Conservation (phyloP, 1,140 invertebrate genomes). For the Diploscapter pachys region DNA sequence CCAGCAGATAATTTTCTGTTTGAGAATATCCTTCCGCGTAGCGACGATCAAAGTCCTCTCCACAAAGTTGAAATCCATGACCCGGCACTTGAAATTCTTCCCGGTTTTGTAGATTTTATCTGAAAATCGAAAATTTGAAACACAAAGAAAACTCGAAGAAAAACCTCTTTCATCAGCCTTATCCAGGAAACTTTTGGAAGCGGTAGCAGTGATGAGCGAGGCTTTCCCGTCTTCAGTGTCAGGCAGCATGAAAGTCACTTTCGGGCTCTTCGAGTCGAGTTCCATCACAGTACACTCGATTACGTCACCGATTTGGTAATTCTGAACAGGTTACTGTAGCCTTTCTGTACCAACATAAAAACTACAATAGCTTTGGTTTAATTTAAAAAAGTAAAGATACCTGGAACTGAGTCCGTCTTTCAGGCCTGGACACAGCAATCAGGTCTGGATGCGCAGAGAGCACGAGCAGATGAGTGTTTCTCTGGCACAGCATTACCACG, state of each 20-base stretch:
- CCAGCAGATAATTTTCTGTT: slow-evolving; percentile 37
- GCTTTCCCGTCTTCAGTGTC: slow-evolving; percentile 32
- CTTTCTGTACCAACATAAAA: neutral
- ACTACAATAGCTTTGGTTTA: neutral
- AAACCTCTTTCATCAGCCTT: slow-evolving; percentile 15
- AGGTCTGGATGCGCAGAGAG: slow-evolving; percentile 54
- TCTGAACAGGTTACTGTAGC: slow-evolving; percentile 34
- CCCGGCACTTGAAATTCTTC: slow-evolving; percentile 42
- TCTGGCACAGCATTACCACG: slow-evolving; percentile 49
- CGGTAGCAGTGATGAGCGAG: slow-evolving; percentile 44
- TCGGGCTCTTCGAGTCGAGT: slow-evolving; percentile 26
- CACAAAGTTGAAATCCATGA: slow-evolving; percentile 42
- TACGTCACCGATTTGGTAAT: slow-evolving; percentile 39
- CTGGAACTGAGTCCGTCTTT: slow-evolving; percentile 41
- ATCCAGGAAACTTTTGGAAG: slow-evolving; percentile 38
- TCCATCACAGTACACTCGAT: slow-evolving; percentile 43
- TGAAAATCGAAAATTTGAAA: slow-evolving; percentile 17
- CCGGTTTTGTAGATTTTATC: slow-evolving; percentile 45
- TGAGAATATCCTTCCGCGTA: slow-evolving; percentile 42
- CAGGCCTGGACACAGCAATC: slow-evolving; percentile 46
- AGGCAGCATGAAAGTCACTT: slow-evolving; percentile 43
- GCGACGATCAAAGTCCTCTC: slow-evolving; percentile 48
- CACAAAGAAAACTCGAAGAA: neutral
- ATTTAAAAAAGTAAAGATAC: slow-evolving; percentile 24
- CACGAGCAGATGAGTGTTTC: slow-evolving; percentile 49